phyloP scores from a whole-genome alignment of 2,888 invertebrate species.

The Sympetrum striolatum region DNA sequence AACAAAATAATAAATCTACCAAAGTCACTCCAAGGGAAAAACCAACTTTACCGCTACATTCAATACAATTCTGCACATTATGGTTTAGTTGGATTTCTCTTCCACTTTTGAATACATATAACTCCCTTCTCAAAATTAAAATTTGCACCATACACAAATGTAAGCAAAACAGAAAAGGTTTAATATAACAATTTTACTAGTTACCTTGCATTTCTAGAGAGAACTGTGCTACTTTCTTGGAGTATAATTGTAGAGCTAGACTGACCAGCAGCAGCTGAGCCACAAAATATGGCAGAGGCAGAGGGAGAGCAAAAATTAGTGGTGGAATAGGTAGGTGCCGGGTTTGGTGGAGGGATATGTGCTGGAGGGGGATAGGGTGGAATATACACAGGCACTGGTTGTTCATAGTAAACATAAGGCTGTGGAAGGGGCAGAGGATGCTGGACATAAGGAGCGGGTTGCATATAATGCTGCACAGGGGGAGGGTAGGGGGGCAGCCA shows the following conservation, averaged over 20 bases:
- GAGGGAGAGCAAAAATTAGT: neutral
- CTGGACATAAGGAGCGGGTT: neutral
- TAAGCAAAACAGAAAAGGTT: no score
- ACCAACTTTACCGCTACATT: no score
- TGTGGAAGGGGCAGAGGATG: neutral
- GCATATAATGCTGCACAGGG: neutral
- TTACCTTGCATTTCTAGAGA: neutral
- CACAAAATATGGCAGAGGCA: neutral
- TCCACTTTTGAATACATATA: no score
- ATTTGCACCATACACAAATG: no score
- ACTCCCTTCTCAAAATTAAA: no score
- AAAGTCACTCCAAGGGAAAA: no score
- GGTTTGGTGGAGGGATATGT: neutral
- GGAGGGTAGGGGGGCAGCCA: conserved; percentile 27
- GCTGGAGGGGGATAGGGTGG: conserved; percentile 2
- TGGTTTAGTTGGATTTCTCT: no score
- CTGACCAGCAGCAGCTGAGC: neutral
- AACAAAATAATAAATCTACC: no score
- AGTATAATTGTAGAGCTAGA: neutral
- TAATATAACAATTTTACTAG: neutral
- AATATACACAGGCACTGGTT: neutral
- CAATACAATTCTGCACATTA: no score
- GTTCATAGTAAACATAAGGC: conserved; percentile 6
- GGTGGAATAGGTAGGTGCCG: neutral
- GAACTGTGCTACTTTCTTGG: neutral